Conservation (phyloP, 1,140 invertebrate genomes). For the Tribolium castaneum region DNA sequence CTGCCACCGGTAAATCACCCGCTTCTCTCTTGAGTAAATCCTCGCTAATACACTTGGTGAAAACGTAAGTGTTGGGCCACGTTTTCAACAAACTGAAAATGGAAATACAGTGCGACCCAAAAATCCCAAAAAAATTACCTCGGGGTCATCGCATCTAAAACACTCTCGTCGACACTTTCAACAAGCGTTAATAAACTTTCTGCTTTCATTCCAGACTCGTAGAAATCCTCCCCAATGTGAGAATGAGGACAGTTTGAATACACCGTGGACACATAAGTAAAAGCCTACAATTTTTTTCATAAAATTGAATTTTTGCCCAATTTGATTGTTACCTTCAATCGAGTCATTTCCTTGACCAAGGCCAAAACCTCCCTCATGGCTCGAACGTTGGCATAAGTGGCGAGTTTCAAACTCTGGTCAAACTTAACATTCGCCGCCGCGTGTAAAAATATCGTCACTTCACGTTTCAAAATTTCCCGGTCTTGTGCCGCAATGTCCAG, state of each 20-base stretch:
- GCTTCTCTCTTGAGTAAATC: constrained; percentile 68
- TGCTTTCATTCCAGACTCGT: constrained; percentile 66
- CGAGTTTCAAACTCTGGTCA: constrained; percentile 71
- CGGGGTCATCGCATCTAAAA: constrained; percentile 65
- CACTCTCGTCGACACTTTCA: constrained; percentile 47
- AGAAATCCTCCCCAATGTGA: constrained; percentile 68
- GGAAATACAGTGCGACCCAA: constrained; percentile 67
- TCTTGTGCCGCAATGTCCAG: background rate
- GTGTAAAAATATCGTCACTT: constrained; percentile 69
- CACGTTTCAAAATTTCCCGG: background rate
- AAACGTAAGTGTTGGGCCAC: constrained; percentile 72
- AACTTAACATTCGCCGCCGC: constrained; percentile 75
- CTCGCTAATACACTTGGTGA: constrained; percentile 72
- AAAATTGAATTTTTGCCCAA: background rate
- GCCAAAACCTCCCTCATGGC: constrained; percentile 73
- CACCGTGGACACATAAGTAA: constrained; percentile 73
- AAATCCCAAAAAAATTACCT: constrained; percentile 53
- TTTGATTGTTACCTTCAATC: constrained; percentile 66
- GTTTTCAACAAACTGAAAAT: constrained; percentile 63
- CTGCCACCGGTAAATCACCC: constrained; percentile 68
- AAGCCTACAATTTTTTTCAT: constrained; percentile 62
- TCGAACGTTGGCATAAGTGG: constrained; percentile 73
- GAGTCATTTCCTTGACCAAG: constrained; percentile 77
- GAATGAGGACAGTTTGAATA: constrained; percentile 68
- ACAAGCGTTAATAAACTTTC: constrained; percentile 67